Conservation (phyloP, 2,888 invertebrate genomes). For the Mactromeris polynyma region DNA sequence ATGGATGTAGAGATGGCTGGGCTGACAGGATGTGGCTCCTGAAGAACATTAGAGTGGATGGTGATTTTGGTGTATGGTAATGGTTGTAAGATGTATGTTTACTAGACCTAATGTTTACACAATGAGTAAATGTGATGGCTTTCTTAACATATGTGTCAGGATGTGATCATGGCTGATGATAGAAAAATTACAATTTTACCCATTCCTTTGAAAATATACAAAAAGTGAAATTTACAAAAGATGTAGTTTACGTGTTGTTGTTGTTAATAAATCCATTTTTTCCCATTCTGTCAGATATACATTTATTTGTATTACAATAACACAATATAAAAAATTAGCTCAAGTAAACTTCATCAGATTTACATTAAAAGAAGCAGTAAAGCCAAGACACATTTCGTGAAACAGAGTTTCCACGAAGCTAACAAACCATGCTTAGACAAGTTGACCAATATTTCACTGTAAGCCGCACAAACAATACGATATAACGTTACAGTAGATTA, state of each 20-base stretch:
- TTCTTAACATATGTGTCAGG: not conserved
- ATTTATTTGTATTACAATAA: too few species aligned
- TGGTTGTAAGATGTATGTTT: not conserved
- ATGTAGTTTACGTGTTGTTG: too few species aligned
- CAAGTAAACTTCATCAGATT: not conserved
- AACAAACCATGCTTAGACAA: not conserved
- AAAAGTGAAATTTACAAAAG: too few species aligned
- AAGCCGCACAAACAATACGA: not conserved
- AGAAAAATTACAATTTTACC: too few species aligned
- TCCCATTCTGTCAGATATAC: too few species aligned
- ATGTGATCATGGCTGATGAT: not conserved
- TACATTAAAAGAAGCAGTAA: not conserved
- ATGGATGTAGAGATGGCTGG: not conserved
- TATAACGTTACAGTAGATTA: not conserved
- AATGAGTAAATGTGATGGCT: not conserved
- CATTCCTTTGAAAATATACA: too few species aligned
- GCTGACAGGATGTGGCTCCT: not conserved
- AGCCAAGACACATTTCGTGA: not conserved
- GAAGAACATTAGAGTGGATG: too few species aligned
- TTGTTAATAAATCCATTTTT: too few species aligned
- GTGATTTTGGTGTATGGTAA: not conserved
- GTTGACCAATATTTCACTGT: not conserved
- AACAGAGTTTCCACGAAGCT: not conserved
- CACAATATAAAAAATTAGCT: not conserved
- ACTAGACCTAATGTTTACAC: too few species aligned